A percentile compares a stretch with the other conserved stretches of the same genome.
phyloP scores from a whole-genome alignment of 2,797 vertebrate genomes.

The Odontamblyopus lacepedii region DNA sequence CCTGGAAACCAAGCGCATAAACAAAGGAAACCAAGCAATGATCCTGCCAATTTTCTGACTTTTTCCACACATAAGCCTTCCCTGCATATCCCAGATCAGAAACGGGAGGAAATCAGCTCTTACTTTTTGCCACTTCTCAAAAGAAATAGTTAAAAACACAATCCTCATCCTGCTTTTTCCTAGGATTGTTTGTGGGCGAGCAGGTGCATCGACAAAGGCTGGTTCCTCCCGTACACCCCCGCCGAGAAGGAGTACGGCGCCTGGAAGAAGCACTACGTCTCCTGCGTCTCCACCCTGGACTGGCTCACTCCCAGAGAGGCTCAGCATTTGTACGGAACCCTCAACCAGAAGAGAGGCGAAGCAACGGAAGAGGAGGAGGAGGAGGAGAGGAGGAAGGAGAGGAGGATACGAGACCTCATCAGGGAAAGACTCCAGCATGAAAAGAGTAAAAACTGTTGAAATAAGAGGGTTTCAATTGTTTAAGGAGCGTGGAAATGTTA shows the following conservation, averaged over 20 bases:
- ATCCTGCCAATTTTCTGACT: no score
- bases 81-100: no score
- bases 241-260: conserved; percentile 74
- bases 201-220: conserved; percentile 78
- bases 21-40: no score
- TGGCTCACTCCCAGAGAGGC: conserved; percentile 77
- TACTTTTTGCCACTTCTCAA: no score
- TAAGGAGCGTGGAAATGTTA: no score
- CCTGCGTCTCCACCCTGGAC: conserved; percentile 74
- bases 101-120: no score
- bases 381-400: conserved; percentile 76
- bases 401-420: conserved; percentile 69
- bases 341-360: conserved; percentile 61
- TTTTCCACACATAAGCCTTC: no score
- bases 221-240: conserved; percentile 82
- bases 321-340: conserved; percentile 66
- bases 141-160: no score
- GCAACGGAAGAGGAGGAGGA: neutral
- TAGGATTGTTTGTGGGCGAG: conserved; percentile 83
- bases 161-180: no score
- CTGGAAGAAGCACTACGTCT: conserved; percentile 82
- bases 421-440: conserved; percentile 69
- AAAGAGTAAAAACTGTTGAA: conserved; percentile 9
- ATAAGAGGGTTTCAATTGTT: neutral
- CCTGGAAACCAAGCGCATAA: no score